Evolutionary conservation across 2,113 vertebrate genomes (phyloP).

Genomic region (Atrichornis clamosus): DNA sequence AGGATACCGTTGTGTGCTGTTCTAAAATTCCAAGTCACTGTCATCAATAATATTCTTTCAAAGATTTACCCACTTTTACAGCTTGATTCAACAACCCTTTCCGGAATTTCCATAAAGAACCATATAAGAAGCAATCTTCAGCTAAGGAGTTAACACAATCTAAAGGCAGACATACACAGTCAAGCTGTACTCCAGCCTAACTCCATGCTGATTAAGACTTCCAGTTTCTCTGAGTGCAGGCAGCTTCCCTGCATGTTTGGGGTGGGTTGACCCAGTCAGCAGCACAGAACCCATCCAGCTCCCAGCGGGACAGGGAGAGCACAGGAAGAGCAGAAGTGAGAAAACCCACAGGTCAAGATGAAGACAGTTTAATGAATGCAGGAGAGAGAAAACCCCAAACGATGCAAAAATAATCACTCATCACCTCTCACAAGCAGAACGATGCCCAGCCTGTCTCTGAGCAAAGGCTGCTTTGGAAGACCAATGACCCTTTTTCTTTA

Average conservation of each 20-base stretch:
- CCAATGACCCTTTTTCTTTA: background rate
- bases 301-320: background rate
- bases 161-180: background rate
- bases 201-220: background rate
- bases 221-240: background rate
- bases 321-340: background rate
- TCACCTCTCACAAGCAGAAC: background rate
- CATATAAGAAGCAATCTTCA: background rate
- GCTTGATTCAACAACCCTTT: background rate
- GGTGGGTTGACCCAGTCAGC: background rate
- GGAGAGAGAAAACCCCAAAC: background rate
- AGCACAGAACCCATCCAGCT: background rate
- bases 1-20: background rate
- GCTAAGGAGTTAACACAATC: background rate
- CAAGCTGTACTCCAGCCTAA: background rate
- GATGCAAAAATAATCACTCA: background rate
- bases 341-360: background rate
- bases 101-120: background rate
- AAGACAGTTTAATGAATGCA: background rate
- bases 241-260: background rate
- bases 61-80: background rate
- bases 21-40: background rate
- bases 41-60: background rate
- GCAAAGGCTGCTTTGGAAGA: background rate
- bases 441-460: background rate